Evolutionary conservation across 2,113 vertebrate species (phyloP), one percentile per base, ranked within the genome.

Genomic region (Tachuris rubrigastra): DNA sequence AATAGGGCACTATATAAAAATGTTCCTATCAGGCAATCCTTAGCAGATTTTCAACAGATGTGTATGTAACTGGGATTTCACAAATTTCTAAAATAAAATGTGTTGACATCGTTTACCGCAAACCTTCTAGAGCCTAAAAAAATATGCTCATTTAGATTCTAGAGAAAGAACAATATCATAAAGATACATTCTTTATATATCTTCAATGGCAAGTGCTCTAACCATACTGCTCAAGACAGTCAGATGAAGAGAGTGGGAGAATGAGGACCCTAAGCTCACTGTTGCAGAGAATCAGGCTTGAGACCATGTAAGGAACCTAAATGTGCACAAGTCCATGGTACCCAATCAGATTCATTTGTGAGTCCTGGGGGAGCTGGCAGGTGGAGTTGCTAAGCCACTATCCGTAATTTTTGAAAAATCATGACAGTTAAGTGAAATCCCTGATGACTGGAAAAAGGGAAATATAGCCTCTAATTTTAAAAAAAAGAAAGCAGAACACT

Each of bases 1-100:
- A 96, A 95, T 92, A 89, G 82, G 60, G 22, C 15, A 69, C 18
- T 89, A 50, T 7, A 87, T 85, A 94, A 96, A 96, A 94, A 88
- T 31, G 59, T 60, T 97, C 71, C 16, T 87, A 31, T 69, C 67
- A 52, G 74, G 52, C 71, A 87, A 93, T 78, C 53, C 76, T 94
- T 73, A 74, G 21, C 47, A 96, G 72, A 55, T 89, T 93, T 96
- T 91, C 82, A 71, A 46, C 76, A 95, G 90, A 87, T 81, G 62
- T 65, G 83, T 86, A 72, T 63, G 13, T n/a, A 92, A 82, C 79
- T 73, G 46, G 63, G 53, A 91, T 95, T 96, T 96, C 66, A 90
- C 67, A 71, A 65, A 94, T 60, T 65, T 65, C 67, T 86, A 67
- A 89, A 90, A 94, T 92, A 88, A 95, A 87, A 80, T n/a, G 44